phyloP scores from a whole-genome alignment of 2,888 invertebrate species.

The Griposia aprilina region DNA sequence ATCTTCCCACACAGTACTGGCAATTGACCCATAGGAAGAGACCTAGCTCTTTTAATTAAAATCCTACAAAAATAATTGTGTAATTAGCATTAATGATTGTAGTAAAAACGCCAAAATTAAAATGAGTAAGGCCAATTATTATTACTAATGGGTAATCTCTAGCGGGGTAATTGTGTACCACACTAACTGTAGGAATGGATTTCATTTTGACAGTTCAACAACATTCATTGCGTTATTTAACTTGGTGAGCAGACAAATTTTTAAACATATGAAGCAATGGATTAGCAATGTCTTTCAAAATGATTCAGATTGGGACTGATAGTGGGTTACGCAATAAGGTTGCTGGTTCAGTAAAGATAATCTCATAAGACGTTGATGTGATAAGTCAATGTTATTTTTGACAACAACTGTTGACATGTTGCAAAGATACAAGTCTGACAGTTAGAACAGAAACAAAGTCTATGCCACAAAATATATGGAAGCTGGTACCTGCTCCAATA shows the following conservation, averaged over 20 bases:
- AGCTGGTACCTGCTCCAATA: too few species aligned
- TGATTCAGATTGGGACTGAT: too few species aligned
- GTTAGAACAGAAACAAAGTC: too few species aligned
- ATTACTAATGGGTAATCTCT: neutral
- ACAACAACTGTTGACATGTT: neutral
- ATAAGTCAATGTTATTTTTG: neutral
- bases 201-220: neutral
- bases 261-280: neutral
- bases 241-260: neutral
- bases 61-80: slow-evolving; percentile 16
- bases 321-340: too few species aligned
- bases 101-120: neutral
- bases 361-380: neutral
- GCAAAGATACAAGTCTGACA: too few species aligned
- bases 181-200: neutral
- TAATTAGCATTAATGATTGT: neutral
- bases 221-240: neutral
- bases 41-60: slow-evolving; percentile 35
- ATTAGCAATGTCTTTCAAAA: too few species aligned
- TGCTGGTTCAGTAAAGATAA: neutral
- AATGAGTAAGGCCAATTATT: neutral
- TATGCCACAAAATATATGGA: too few species aligned
- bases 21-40: slow-evolving; percentile 47
- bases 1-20: slow-evolving; percentile 40
- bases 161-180: neutral